phyloP scores from a whole-genome alignment of 2,113 vertebrate genomes.

The Mugil cephalus region DNA sequence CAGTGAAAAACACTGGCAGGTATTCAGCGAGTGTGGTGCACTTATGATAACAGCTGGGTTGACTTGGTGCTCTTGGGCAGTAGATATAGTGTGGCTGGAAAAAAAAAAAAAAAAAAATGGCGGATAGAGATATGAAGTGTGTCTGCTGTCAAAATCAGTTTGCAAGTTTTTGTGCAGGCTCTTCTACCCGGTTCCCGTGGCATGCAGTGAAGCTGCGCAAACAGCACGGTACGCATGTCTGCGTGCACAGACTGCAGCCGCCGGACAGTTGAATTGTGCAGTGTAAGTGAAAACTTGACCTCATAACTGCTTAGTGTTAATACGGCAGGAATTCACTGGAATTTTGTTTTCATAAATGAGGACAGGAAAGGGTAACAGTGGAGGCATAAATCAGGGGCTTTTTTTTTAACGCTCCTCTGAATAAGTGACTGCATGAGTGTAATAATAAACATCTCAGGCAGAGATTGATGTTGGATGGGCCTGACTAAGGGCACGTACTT shows the following conservation, averaged over 20 bases:
- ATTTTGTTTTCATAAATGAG: conserved; percentile 77
- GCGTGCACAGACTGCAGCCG: conserved; percentile 6
- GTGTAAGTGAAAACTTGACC: conserved; percentile 75
- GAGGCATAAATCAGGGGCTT: conserved; percentile 75
- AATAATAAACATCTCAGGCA: conserved; percentile 80
- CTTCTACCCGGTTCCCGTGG: conserved; percentile 31
- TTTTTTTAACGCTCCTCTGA: conserved; percentile 44
- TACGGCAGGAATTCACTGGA: conserved; percentile 74
- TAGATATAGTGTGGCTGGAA: conserved; percentile 55
- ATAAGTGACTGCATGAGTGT: conserved; percentile 71
- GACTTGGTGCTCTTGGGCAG: conserved; percentile 61
- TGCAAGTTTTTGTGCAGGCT: conserved; percentile 33
- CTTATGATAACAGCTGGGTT: conserved; percentile 67
- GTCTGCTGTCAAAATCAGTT: conserved; percentile 70
- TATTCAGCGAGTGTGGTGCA: conserved; percentile 68
- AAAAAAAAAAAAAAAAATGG: conserved; percentile 19
- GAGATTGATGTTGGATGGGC: conserved; percentile 76
- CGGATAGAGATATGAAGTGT: conserved; percentile 66
- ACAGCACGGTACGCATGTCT: conserved; percentile 5
- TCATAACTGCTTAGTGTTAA: conserved; percentile 69
- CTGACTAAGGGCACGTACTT: conserved; percentile 85
- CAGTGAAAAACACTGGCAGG: conserved; percentile 71
- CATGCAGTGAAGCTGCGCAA: conserved; percentile 17
- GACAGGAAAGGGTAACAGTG: conserved; percentile 74
- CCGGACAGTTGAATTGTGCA: conserved; percentile 50